Base-by-base conservation (phyloP, 2,888 invertebrate species). In the Heterodera filipjevi region DNA sequence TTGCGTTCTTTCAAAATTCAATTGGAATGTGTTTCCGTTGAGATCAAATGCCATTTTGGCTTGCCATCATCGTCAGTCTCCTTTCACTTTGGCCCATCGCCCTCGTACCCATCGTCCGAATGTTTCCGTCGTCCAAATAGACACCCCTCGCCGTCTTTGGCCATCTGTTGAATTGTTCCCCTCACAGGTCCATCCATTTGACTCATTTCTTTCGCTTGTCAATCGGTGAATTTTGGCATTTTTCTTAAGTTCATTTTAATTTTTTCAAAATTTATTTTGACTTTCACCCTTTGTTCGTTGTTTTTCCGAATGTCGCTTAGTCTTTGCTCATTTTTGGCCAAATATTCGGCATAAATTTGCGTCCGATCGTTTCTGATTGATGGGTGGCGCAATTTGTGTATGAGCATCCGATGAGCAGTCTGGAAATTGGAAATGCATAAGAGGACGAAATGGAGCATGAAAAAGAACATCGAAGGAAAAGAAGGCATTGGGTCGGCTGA, bases 381-480 rank as follows among this genome's bases (percentile, higher is more conserved):
- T 0, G 10, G n/a, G 22, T 33, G 32, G 30, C 46, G 44, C 68
- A 75, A 75, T 75, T 75, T 75, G 44, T n/a, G 33, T 16, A 53
- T 14, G 32, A 75, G 46, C 68, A 66, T 33, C 33, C 30, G 64
- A 5, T 33, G 66, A 19, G 35, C 33, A 22, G n/a, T 30, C 64
- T 46, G 39, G 3, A 53, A 53, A 73, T n/a, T 14, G 32, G 27
- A 73, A 73, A 73, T 59, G 22, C 12, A 46, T 39, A 19, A 30
- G 14, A 33, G 39, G 14, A 16, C 22, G 27, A 3, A 12, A 35
- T 0, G 27, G 30, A 3, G 66, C 39, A 49, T 39, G 8, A 39
- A 59, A 19, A 16, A n/a, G n/a, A 64, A 77, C 78, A 30, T 53
- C 68, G 64, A 78, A 79, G 14, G 27, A 68, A 27, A n/a, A 39